Percentiles rank a stretch among this genome's conserved stretches.
Conservation (phyloP, 2,888 invertebrate genomes). For the Campoletis raptor region DNA sequence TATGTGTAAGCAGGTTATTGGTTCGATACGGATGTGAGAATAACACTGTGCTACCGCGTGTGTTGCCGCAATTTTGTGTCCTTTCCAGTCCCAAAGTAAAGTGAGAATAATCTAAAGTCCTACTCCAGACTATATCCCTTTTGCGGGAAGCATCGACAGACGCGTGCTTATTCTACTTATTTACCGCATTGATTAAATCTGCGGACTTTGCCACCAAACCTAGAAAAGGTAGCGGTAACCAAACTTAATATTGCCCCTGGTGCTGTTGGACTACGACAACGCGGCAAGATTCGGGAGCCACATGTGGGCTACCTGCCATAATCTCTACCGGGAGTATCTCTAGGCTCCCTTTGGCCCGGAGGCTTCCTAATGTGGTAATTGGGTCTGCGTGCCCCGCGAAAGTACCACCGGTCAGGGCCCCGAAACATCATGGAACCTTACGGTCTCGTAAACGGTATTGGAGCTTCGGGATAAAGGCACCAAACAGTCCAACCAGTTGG, state of each 20-base stretch:
- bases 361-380: constrained; percentile 68
- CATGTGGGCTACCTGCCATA: constrained; percentile 26
- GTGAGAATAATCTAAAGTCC: neutral
- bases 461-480: neutral
- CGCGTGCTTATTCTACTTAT: neutral
- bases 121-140: neutral
- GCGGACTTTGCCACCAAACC: neutral
- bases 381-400: constrained; percentile 63
- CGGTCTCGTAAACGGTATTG: neutral
- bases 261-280: constrained; percentile 10
- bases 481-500: neutral
- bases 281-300: constrained; percentile 52
- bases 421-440: neutral
- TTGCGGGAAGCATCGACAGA: neutral
- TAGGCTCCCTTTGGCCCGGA: constrained; percentile 46
- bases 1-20: constrained; percentile 43
- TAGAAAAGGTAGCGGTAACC: constrained; percentile 9
- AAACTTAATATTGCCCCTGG: neutral
- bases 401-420: constrained; percentile 47
- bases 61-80: constrained; percentile 55
- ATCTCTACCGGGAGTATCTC: constrained; percentile 1
- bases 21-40: constrained; percentile 29
- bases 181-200: neutral
- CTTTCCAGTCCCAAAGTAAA: neutral
- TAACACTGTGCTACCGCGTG: constrained; percentile 15